Percentiles rank a stretch among this genome's conserved stretches.
These are phyloP conservation scores for Azemiops feae DNA, from an alignment of 2,113 vertebrate species.

Conservation along the genomic window DNA sequence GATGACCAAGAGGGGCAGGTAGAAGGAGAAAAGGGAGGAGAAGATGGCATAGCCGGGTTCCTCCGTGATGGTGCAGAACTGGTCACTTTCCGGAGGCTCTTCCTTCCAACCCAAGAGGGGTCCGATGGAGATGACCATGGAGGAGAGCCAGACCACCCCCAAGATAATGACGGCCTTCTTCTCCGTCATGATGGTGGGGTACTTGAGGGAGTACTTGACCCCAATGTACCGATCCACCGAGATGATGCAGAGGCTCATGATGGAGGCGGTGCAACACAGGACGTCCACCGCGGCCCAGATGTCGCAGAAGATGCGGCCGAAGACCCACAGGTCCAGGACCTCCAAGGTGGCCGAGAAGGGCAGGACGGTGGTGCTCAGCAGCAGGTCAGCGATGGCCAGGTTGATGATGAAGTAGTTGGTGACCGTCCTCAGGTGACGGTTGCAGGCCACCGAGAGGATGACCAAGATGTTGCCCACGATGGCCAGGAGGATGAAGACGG, in stretches of 20 bases:
- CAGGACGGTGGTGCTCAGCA: conserved; percentile 89
- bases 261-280: conserved; percentile 96
- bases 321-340: conserved; percentile 93
- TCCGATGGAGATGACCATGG: conserved; percentile 92
- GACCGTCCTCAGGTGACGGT: conserved; percentile 91
- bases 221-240: conserved; percentile 96
- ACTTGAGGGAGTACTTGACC: conserved; percentile 93
- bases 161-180: conserved; percentile 86
- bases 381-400: conserved; percentile 92
- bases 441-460: conserved; percentile 93
- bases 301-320: conserved; percentile 95
- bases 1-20: conserved; percentile 92
- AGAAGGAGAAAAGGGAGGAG: conserved; percentile 97
- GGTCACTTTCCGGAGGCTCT: conserved; percentile 84
- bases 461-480: conserved; percentile 96
- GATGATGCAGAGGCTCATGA: conserved; percentile 97
- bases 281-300: conserved; percentile 98
- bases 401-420: conserved; percentile 99
- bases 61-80: conserved; percentile 91
- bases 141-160: conserved; percentile 87
- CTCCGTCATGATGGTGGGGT: conserved; percentile 96
- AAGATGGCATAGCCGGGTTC: conserved; percentile 96
- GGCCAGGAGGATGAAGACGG: conserved; percentile 86
- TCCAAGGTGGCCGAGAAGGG: conserved; percentile 96
- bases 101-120: conserved; percentile 98